Percentiles rank a stretch among this genome's conserved stretches.
Evolutionary conservation across 2,797 vertebrate species (phyloP).

Genomic region (Coccyzus lansbergi): DNA sequence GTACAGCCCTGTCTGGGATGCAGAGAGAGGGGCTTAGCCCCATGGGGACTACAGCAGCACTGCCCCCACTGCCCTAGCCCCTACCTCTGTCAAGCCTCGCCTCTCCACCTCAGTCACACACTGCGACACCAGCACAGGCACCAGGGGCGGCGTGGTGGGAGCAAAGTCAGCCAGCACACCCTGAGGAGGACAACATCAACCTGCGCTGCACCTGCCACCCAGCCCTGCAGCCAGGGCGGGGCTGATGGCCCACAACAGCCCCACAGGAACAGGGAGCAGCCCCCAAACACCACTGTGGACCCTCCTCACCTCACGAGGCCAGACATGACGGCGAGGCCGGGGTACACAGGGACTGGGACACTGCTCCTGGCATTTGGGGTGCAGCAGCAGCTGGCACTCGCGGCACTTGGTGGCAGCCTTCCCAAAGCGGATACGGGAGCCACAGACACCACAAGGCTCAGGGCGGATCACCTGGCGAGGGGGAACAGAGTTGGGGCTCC

Average conservation of each 20-base stretch:
- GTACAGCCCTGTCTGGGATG: conserved; percentile 85
- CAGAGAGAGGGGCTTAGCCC: neutral
- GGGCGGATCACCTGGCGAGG: conserved; percentile 83
- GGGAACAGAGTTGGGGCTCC: neutral
- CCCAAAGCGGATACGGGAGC: conserved; percentile 87
- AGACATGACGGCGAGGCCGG: neutral
- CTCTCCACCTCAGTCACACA: conserved; percentile 82
- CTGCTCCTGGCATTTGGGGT: conserved; percentile 81
- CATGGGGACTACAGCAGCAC: rapidly evolving
- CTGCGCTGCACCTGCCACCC: rapidly evolving
- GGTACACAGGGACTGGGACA: conserved; percentile 60
- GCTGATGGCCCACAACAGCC: rapidly evolving
- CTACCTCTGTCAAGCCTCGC: conserved; percentile 79
- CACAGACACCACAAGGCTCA: conserved; percentile 79
- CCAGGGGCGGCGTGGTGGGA: conserved; percentile 52
- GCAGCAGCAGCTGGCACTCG: conserved; percentile 80
- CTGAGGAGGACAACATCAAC: neutral
- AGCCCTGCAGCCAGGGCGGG: neutral
- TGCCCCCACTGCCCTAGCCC: rapidly evolving
- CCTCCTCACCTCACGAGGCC: neutral
- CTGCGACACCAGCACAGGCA: conserved; percentile 77
- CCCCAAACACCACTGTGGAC: rapidly evolving
- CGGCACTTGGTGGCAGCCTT: conserved; percentile 84
- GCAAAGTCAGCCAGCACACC: conserved; percentile 76
- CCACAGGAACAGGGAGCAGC: rapidly evolving